These are phyloP conservation scores for Pissodes strobi DNA, from an alignment of 1,140 invertebrate genomes.

Conservation along the genomic window DNA sequence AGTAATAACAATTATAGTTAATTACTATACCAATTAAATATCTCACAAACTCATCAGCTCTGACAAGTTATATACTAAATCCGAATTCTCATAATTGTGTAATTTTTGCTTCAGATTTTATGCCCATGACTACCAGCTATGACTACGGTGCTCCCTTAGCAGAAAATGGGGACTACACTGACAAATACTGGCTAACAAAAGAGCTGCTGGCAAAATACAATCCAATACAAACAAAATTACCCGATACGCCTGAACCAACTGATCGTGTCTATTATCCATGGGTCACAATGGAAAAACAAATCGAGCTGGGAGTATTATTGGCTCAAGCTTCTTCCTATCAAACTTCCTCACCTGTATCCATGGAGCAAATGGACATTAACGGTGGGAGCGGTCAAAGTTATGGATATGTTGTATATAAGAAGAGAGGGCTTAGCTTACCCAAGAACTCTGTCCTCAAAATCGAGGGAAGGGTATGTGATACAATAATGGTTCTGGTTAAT, in stretches of 20 bases:
- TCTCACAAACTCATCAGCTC: no score
- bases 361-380: conserved; percentile 64
- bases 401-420: conserved; percentile 63
- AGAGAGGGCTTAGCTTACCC: conserved; percentile 44
- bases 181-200: conserved; percentile 55
- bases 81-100: not conserved
- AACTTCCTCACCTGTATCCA: conserved; percentile 48
- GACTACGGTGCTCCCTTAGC: conserved; percentile 61
- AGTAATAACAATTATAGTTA: no score
- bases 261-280: conserved; percentile 49
- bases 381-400: conserved; percentile 62
- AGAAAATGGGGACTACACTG: conserved; percentile 59
- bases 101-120: conserved; percentile 45
- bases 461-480: conserved; percentile 58
- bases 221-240: conserved; percentile 53
- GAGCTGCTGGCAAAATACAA: conserved; percentile 53
- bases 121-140: conserved; percentile 62
- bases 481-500: conserved; percentile 59
- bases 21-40: no score
- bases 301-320: conserved; percentile 46
- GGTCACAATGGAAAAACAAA: conserved; percentile 33
- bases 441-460: conserved; percentile 52
- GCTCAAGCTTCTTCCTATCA: conserved; percentile 36
- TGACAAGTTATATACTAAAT: no score
- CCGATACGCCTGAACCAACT: conserved; percentile 47